These are phyloP conservation scores for Allophyes oxyacanthae DNA, from an alignment of 2,888 invertebrate species.

Conservation along the genomic window DNA sequence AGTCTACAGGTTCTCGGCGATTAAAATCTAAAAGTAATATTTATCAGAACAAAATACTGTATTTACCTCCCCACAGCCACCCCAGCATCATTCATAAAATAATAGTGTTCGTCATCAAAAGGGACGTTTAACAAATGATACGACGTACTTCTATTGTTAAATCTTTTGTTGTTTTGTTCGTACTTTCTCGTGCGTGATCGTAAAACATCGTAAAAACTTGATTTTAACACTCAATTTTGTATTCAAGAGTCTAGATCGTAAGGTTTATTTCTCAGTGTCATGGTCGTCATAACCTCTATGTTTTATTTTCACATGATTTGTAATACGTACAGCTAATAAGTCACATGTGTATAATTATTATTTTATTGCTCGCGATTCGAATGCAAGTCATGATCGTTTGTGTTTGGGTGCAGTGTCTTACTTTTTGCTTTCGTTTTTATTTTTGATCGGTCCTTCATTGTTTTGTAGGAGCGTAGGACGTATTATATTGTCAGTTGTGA, in stretches of 20 bases:
- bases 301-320: conserved; percentile 76
- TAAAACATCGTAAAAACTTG: conserved; percentile 62
- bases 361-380: conserved; percentile 84
- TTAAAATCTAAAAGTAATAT: conserved; percentile 51
- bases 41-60: conserved; percentile 71
- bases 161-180: conserved; percentile 84
- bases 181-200: conserved; percentile 60
- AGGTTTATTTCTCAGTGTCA: conserved; percentile 39
- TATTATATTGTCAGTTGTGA: conserved; percentile 69
- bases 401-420: conserved; percentile 75
- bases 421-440: conserved; percentile 70
- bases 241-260: conserved; percentile 32
- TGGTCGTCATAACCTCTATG: conserved; percentile 36
- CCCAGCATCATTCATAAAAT: conserved; percentile 86
- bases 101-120: conserved; percentile 86
- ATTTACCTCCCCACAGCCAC: conserved; percentile 66
- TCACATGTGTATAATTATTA: conserved; percentile 89
- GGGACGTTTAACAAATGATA: conserved; percentile 89
- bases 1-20: conserved; percentile 10
- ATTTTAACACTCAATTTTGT: conserved; percentile 36
- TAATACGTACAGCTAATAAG: conserved; percentile 84
- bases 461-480: conserved; percentile 76
- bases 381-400: conserved; percentile 80
- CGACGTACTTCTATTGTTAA: conserved; percentile 86
- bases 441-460: conserved; percentile 74